These are phyloP conservation scores for Palaemon carinicauda DNA, from an alignment of 1,140 invertebrate species.

Conservation along the genomic window DNA sequence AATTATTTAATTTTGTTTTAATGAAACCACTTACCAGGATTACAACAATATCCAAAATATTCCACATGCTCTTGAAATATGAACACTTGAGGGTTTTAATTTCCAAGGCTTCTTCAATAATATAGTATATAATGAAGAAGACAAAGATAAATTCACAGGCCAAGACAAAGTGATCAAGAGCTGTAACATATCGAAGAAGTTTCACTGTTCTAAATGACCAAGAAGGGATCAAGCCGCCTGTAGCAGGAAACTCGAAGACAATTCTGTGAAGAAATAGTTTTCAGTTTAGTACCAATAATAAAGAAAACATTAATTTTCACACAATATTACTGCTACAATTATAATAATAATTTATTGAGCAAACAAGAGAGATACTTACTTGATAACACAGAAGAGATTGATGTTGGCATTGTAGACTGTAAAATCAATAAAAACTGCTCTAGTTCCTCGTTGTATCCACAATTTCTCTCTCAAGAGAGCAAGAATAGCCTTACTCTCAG, in stretches of 20 bases:
- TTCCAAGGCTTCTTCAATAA: conserved; percentile 74
- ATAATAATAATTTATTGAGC: no score
- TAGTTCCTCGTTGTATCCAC: conserved; percentile 76
- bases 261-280: conserved; percentile 67
- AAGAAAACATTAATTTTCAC: background rate
- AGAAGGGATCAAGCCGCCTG: conserved; percentile 75
- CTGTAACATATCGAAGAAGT: conserved; percentile 70
- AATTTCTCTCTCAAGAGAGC: conserved; percentile 70
- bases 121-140: conserved; percentile 75
- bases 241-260: conserved; percentile 75
- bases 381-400: conserved; percentile 77
- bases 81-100: conserved; percentile 69
- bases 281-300: background rate
- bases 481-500: conserved; percentile 66
- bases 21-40: conserved; percentile 65
- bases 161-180: conserved; percentile 70
- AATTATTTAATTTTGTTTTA: no score
- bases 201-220: conserved; percentile 71
- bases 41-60: conserved; percentile 73
- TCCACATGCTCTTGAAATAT: conserved; percentile 75
- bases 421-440: conserved; percentile 78
- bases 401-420: conserved; percentile 80
- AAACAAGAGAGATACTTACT: conserved; percentile 64
- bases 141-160: conserved; percentile 72
- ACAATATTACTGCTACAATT: background rate